Conservation (phyloP, 2,797 vertebrate species). For the Dendrocincla tyrannina region DNA sequence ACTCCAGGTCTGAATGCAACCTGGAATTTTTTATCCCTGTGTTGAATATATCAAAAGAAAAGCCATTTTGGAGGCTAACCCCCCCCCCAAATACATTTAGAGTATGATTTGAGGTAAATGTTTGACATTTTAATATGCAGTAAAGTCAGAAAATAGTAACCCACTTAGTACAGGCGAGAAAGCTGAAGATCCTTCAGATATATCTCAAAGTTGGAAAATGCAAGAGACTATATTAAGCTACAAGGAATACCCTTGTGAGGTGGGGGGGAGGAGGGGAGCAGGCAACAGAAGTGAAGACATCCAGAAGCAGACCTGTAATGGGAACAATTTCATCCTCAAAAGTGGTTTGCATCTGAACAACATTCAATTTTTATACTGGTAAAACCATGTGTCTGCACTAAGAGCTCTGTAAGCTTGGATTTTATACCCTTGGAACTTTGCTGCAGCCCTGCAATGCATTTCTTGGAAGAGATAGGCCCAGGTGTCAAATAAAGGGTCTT, state of each 20-base stretch:
- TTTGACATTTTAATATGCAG: not conserved
- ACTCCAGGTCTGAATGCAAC: not conserved
- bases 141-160: not conserved
- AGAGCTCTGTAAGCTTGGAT: not conserved
- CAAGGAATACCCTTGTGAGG: not conserved
- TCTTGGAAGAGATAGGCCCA: not conserved
- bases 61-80: not conserved
- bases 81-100: not conserved
- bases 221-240: not conserved
- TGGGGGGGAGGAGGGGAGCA: not conserved
- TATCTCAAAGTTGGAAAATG: not conserved
- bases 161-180: not conserved
- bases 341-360: not conserved
- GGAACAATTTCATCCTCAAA: not conserved
- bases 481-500: not conserved
- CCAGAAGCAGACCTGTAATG: not conserved
- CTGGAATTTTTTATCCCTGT: not conserved
- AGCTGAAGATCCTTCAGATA: not conserved
- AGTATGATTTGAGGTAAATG: not conserved
- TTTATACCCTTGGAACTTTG: not conserved
- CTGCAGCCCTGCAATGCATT: not conserved
- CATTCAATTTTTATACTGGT: not conserved
- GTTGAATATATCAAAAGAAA: not conserved
- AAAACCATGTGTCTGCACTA: not conserved
- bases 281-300: not conserved